Base-by-base conservation (phyloP, 2,888 invertebrate genomes). In the Agriopis aurantiaria region DNA sequence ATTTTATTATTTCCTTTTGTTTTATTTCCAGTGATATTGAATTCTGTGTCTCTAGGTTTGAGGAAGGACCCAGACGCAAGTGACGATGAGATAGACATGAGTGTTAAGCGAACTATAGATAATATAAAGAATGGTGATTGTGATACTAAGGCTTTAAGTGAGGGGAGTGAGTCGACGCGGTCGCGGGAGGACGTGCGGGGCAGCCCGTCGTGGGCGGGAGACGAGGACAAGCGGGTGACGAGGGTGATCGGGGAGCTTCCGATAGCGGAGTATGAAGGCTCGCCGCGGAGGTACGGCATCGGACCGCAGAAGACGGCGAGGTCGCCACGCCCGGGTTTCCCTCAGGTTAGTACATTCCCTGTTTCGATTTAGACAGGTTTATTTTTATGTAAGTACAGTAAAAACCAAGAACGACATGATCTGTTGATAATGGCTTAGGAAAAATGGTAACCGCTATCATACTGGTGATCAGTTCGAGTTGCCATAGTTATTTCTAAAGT, bases 181-280 rank as follows among this genome's bases (percentile, higher is more conserved):
- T 91, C 91, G 12, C 79, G 90, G 73, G 93, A 90, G 70, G 91
- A 89, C 40, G 63, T 66, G 14, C 91, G 88, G 55, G 91, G 83
- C 14, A 91, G 93, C 65, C 90, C 90, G 3, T 85, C 88, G n/a
- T 89, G 89, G 49, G 87, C 88, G 14, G 90, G 89, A 10, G 94
- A 89, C 51, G 95, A 91, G 76, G 93, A 89, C 66, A 90, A 88
- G 81, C 81, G 92, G 76, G 95, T 96, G 51, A 95, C 96, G 70
- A 94, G 96, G 82, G 96, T 97, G 53, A 97, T 97, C 82, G 97
- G 97, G 58, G 97, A 96, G 88, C 93, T 98, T 81, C 98, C 98
- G n/a, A 98, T 98, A 80, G 98, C 98, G 23, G 98, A 98, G 85
- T 98, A 98, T 86, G 98, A 98, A 80, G 98, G 98, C 14, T 98